Evolutionary conservation across 2,888 invertebrate genomes (phyloP).

Genomic region (Coelogynopora nodosa): DNA sequence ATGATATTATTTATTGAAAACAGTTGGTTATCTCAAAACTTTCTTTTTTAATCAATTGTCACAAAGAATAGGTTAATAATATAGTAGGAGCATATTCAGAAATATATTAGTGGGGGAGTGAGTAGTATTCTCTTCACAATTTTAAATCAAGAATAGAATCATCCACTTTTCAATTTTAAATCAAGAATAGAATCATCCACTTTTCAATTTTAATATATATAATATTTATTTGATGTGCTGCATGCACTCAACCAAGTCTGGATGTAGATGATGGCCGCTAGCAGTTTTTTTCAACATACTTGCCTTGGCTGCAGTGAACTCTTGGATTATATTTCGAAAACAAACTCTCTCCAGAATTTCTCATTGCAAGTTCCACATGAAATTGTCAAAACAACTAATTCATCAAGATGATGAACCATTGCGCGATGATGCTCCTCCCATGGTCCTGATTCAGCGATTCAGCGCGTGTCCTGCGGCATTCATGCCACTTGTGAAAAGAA

Average conservation of each 20-base stretch:
- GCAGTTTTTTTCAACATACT: neutral
- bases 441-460: slow-evolving; percentile 25
- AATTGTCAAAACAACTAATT: neutral
- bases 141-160: too few species aligned
- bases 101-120: too few species aligned
- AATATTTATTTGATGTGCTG: neutral
- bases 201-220: too few species aligned
- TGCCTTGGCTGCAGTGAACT: neutral
- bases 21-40: too few species aligned
- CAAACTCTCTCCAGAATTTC: neutral
- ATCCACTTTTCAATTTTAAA: too few species aligned
- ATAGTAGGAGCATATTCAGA: too few species aligned
- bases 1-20: too few species aligned
- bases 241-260: neutral
- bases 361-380: neutral
- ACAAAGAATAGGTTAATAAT: too few species aligned
- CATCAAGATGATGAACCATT: neutral
- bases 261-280: neutral
- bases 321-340: neutral
- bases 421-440: neutral
- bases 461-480: neutral
- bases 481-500: neutral
- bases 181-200: too few species aligned
- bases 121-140: too few species aligned
- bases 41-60: too few species aligned